Evolutionary conservation across 2,113 vertebrate genomes (phyloP).

Genomic region (Turnix velox): DNA sequence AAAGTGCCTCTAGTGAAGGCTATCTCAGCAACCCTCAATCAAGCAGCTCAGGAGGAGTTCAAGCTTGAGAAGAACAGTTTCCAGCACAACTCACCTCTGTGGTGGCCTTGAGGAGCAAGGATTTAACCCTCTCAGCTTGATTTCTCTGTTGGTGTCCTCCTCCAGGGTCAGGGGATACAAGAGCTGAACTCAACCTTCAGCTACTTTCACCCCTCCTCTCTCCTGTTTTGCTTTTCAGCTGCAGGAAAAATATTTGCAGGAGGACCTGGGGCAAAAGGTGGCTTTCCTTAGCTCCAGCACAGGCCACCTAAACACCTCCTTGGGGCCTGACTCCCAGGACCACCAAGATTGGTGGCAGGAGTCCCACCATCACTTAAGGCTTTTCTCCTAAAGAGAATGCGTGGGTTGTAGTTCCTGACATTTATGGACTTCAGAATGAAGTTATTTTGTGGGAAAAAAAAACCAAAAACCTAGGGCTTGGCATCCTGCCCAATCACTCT

Average conservation of each 20-base stretch:
- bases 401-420: accelerated
- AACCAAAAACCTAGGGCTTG: not conserved
- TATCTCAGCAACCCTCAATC: not conserved
- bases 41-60: not conserved
- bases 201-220: not conserved
- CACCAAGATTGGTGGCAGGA: not conserved
- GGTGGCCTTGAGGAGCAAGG: not conserved
- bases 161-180: not conserved
- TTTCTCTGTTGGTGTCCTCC: not conserved
- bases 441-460: not conserved
- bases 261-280: not conserved
- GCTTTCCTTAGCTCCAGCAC: not conserved
- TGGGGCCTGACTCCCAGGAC: not conserved
- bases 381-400: not conserved
- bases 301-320: not conserved
- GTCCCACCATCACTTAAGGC: not conserved
- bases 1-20: no score
- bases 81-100: accelerated
- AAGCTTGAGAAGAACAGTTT: not conserved
- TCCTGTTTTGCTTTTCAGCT: not conserved
- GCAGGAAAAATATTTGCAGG: not conserved
- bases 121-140: not conserved
- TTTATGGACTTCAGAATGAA: not conserved
- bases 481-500: not conserved
- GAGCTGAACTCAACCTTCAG: not conserved